Percentiles rank a stretch among this genome's conserved stretches.
phyloP scores from a whole-genome alignment of 92 coral and sea anemone genomes.

The Diadumene lineata region DNA sequence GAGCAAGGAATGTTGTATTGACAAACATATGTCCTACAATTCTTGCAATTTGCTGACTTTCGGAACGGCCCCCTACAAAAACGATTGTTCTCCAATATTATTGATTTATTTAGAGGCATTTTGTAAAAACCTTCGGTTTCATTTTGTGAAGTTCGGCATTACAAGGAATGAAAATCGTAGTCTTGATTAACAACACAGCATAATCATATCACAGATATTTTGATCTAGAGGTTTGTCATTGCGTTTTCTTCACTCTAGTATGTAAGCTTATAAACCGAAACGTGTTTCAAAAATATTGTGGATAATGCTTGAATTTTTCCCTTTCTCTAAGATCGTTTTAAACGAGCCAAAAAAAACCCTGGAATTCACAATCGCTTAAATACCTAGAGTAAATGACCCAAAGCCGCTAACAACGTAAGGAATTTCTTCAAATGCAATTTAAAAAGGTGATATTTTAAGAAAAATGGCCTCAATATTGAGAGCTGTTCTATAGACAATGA shows the following conservation, averaged over 20 bases:
- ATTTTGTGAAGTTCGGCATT: not conserved
- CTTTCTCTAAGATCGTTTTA: not conserved
- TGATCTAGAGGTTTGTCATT: not conserved
- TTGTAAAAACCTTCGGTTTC: conserved; percentile 2
- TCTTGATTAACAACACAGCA: not conserved
- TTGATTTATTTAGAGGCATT: not conserved
- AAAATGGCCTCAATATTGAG: conserved; percentile 9
- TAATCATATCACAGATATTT: not conserved
- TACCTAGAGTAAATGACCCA: not conserved
- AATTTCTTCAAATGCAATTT: conserved; percentile 9
- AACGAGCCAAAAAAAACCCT: not conserved
- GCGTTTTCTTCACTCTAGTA: no score
- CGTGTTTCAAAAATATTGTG: conserved; percentile 1
- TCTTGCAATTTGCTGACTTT: not conserved
- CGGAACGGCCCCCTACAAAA: conserved; percentile 10
- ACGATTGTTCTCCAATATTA: not conserved
- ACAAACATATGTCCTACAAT: no score
- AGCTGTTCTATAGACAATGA: not conserved
- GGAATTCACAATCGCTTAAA: conserved; percentile 2
- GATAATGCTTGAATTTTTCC: not conserved
- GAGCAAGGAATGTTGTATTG: not conserved
- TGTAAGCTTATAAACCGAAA: no score
- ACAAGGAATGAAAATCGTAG: not conserved
- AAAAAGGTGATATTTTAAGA: conserved; percentile 1
- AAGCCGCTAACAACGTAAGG: conserved; percentile 24